Evolutionary conservation across 2,797 vertebrate species (phyloP), one percentile per base, ranked within the genome.

Genomic region (Sebastes oblongus): DNA sequence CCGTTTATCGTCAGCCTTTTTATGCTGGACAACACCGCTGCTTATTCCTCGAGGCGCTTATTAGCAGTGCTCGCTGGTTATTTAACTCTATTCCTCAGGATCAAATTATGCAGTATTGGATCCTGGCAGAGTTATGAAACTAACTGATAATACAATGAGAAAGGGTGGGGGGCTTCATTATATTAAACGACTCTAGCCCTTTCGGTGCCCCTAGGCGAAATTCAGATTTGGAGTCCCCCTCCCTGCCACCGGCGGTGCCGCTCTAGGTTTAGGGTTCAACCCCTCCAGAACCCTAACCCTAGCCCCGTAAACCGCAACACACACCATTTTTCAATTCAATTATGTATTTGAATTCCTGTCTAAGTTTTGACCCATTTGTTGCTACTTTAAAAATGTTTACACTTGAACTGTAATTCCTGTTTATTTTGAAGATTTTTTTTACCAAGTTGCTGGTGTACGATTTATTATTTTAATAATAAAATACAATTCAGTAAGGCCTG

Each of bases 71-170:
- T 75, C 54, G 46, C 62, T 2, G 18, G 39, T 89, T 88, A 86
- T 89, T 85, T 89, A 82, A 86, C 77, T 88, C 73, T 74, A 65
- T 86, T 86, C 75, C 77, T 86, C 82, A 77, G 62, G 78, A 88
- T 89, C 62, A 82, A 77, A 92, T 91, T 83, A 91, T 80, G 61
- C 55, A 50, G 56, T 69, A 91, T 92, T 87, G 71, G 74, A 88
- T 84, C 54, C 36, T 66, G 61, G 79, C 77, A 74, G 36, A 24
- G 70, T 75, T 87, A 83, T 88, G 81, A 90, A 77, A 77, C 75
- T 77, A 77, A 77, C 77, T 77, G 75, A 75, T 80, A 86, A 81
- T 30, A 80, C 56, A 80, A 77, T 60, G 60, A 54, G 8, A 70
- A 79, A 83, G 75, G 42, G 75, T 24, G 50, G 75, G 54, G 56